These are phyloP conservation scores for Saturnia japonica DNA, from an alignment of 2,888 invertebrate genomes.

Conservation along the genomic window DNA sequence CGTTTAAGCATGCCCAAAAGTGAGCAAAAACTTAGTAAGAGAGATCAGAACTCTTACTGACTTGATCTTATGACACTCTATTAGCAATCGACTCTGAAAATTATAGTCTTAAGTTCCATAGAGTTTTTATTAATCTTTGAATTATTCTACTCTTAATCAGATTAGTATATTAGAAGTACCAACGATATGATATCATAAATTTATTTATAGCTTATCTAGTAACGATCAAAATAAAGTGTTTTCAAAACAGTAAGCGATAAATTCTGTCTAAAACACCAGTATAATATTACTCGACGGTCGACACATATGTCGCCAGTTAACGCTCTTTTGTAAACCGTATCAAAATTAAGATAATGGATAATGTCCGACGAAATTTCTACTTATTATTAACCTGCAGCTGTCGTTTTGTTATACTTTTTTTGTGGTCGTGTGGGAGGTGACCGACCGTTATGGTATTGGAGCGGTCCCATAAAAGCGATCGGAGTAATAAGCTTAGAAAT, in stretches of 20 bases:
- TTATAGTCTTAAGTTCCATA: background rate
- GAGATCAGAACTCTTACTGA: background rate
- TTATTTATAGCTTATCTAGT: background rate
- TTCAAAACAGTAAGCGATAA: constrained; percentile 12
- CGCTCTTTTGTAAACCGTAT: constrained; percentile 78
- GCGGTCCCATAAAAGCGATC: constrained; percentile 66
- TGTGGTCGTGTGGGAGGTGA: constrained; percentile 57
- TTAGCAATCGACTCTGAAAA: constrained; percentile 32
- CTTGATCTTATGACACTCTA: background rate
- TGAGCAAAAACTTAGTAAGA: background rate
- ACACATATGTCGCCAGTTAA: constrained; percentile 72
- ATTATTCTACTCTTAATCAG: background rate
- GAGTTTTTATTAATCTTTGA: background rate
- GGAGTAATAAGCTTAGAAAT: constrained; percentile 74
- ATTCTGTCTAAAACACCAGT: constrained; percentile 28
- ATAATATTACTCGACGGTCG: constrained; percentile 6
- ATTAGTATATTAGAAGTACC: background rate
- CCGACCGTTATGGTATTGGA: constrained; percentile 62
- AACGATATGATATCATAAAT: background rate
- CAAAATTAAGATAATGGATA: constrained; percentile 80
- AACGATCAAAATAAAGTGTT: constrained; percentile 6
- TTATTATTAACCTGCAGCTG: constrained; percentile 74
- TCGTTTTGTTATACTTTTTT: constrained; percentile 62
- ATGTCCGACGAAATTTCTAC: constrained; percentile 73
- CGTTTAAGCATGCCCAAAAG: too few relatives aligned